Base-by-base conservation (phyloP, 2,888 invertebrate genomes). In the Cantharis nigra region DNA sequence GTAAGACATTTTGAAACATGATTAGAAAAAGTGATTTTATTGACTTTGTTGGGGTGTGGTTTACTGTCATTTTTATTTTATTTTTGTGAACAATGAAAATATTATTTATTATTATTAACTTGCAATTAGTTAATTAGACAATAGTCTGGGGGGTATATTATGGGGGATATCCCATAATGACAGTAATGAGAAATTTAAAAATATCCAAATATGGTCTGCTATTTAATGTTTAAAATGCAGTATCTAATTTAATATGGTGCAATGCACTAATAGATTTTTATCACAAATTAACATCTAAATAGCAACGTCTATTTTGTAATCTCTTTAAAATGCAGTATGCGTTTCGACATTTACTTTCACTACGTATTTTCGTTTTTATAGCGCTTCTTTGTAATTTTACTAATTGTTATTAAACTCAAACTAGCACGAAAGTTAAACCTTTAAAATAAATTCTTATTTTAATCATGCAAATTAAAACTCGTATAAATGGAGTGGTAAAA, bases 281-380 rank as follows among this genome's bases (percentile, higher is more conserved):
- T 49, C 49, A 49, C 49, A 49, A 49, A 49, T 67, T 67, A 67
- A n/a, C 65, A 26, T 67, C 23, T 26, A 65, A 65, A 65, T 23
- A 67, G n/a, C 23, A 49, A n/a, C n/a, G 65, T 67, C 23, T 67
- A 67, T 23, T 67, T 67, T 13, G 23, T 67, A 67, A 67, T 26
- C 65, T 67, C 26, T 67, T 67, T 67, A 26, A 67, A 67, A 67
- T 67, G 65, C 65, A 67, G 20, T 26, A 67, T 67, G 65, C 23
- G 65, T 67, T 67, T 67, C 65, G 18, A 13, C 65, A 67, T 67
- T 64, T 67, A 67, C 65, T 67, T 67, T 67, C 65, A 67, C 65
- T 20, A 23, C 65, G 65, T 18, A 67, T 67, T 67, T 67, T 67
- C 20, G 65, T 67, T 67, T 67, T 67, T 67, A 67, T 26, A 67